phyloP scores from a whole-genome alignment of 2,797 vertebrate species.

The Xiphophorus birchmanni region DNA sequence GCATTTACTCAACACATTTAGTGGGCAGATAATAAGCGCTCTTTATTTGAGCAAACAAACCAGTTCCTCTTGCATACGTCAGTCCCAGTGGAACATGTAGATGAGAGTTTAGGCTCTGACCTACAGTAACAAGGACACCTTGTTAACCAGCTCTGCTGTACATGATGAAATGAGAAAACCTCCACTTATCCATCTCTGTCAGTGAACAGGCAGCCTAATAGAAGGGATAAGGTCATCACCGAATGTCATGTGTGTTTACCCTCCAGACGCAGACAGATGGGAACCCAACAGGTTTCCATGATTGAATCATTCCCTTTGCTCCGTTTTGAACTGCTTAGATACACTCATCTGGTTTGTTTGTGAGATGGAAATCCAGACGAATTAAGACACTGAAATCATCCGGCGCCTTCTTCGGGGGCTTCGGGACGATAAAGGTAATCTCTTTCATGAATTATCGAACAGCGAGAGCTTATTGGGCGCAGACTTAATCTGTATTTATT shows the following conservation, averaged over 20 bases:
- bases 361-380: constrained; percentile 43
- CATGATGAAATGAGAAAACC: constrained; percentile 67
- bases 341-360: constrained; percentile 50
- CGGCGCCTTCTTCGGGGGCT: neutral
- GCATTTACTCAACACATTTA: neutral
- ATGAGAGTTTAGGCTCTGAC: constrained; percentile 50
- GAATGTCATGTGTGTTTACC: constrained; percentile 84
- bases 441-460: constrained; percentile 32
- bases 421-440: constrained; percentile 16
- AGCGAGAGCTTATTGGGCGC: constrained; percentile 4
- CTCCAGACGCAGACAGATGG: constrained; percentile 74
- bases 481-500: constrained; percentile 18
- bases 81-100: constrained; percentile 52
- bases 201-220: constrained; percentile 71
- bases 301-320: constrained; percentile 39
- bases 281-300: constrained; percentile 68
- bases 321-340: constrained; percentile 11
- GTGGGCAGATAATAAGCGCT: neutral
- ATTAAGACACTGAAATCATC: constrained; percentile 12
- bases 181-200: constrained; percentile 69
- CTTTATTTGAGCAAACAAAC: constrained; percentile 2
- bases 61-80: constrained; percentile 23
- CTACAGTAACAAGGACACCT: constrained; percentile 62
- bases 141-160: constrained; percentile 69
- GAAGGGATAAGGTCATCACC: constrained; percentile 78